Conservation (phyloP, 2,888 invertebrate genomes). For the Argyresthia albistria region DNA sequence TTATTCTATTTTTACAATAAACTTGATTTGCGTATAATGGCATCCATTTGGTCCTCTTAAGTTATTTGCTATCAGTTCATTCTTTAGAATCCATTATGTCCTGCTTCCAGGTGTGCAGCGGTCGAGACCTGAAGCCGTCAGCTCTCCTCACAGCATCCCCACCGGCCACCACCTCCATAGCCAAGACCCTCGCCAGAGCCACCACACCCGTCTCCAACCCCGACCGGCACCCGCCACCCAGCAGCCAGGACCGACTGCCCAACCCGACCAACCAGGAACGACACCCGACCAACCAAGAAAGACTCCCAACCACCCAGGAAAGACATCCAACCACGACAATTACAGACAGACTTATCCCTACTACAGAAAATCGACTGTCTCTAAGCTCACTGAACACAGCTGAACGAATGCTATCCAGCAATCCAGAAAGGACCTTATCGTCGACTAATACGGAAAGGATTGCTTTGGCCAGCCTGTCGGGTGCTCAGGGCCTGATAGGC, state of each 20-base stretch:
- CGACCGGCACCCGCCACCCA: constrained; percentile 16
- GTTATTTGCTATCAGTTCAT: too few species aligned
- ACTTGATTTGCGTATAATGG: too few species aligned
- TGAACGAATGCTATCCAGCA: constrained; percentile 32
- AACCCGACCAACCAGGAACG: constrained; percentile 20
- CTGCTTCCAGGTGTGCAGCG: constrained; percentile 63
- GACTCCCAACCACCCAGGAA: constrained; percentile 5
- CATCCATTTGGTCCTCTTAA: too few species aligned
- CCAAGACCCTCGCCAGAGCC: constrained; percentile 40
- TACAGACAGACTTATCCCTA: neutral
- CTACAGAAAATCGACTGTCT: constrained; percentile 27
- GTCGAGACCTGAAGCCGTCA: constrained; percentile 58
- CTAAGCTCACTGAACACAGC: constrained; percentile 36
- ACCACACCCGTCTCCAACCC: constrained; percentile 36
- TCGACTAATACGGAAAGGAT: constrained; percentile 37
- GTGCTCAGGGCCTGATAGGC: constrained; percentile 50
- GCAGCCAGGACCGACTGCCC: constrained; percentile 13
- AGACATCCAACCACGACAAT: constrained; percentile 5
- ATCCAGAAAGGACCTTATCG: constrained; percentile 25
- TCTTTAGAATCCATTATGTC: too few species aligned
- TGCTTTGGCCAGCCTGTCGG: constrained; percentile 43
- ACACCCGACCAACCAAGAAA: constrained; percentile 9
- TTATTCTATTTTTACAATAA: too few species aligned
- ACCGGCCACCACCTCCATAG: constrained; percentile 31
- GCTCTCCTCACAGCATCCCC: constrained; percentile 50